Evolutionary conservation across 2,888 invertebrate species (phyloP).

Genomic region (Parnassius orleans): DNA sequence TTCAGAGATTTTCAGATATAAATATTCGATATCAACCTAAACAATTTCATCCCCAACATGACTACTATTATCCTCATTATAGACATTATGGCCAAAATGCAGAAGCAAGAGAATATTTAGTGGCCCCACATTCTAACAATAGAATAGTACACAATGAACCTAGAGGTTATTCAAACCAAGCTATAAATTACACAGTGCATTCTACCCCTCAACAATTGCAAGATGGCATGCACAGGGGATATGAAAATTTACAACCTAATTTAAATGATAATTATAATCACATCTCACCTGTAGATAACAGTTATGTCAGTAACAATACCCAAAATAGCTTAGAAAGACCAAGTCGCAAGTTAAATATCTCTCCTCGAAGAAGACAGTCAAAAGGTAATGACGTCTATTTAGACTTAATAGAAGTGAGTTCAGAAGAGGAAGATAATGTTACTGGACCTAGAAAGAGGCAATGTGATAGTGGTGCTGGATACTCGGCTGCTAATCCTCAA

Average conservation of each 20-base stretch:
- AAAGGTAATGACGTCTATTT: conserved; percentile 57
- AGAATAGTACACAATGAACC: conserved; percentile 55
- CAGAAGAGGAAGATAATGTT: conserved; percentile 71
- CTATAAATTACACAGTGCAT: conserved; percentile 49
- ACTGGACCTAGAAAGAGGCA: conserved; percentile 54
- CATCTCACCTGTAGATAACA: conserved; percentile 30
- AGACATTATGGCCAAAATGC: conserved; percentile 40
- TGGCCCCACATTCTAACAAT: conserved; percentile 54
- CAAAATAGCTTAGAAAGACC: conserved; percentile 59
- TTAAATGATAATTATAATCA: conserved; percentile 38
- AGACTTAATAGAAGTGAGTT: conserved; percentile 72
- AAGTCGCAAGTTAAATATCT: conserved; percentile 69
- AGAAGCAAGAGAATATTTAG: conserved; percentile 47
- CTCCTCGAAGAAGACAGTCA: conserved; percentile 65
- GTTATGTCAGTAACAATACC: conserved; percentile 32
- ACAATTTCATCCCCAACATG: conserved; percentile 42
- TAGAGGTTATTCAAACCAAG: conserved; percentile 49
- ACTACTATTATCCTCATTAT: conserved; percentile 60
- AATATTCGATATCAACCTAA: conserved; percentile 73
- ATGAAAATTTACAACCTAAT: conserved; percentile 40
- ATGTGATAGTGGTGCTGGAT: conserved; percentile 45
- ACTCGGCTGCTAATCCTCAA: conserved; percentile 22
- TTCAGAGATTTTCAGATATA: conserved; percentile 48
- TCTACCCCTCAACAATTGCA: conserved; percentile 39
- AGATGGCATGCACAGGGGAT: conserved; percentile 42